Evolutionary conservation across 2,113 vertebrate genomes (phyloP), one percentile per base, ranked within the genome.

Genomic region (Daboia siamensis): DNA sequence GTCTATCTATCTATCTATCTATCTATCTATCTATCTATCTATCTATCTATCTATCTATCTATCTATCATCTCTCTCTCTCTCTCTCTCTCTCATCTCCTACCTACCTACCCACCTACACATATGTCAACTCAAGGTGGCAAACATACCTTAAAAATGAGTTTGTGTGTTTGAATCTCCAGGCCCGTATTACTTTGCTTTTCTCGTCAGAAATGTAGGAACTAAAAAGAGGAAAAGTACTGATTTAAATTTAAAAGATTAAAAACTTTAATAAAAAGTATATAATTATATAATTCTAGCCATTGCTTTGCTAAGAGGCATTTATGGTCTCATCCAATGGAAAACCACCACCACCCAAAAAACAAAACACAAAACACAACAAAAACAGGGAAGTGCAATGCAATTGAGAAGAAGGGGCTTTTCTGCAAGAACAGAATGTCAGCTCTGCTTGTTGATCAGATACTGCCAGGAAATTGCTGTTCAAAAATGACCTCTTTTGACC

Each of bases 401-500:
- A 92, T 39, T 39, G 94, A 93, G 86, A 88, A 90, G 0, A 86
- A 33, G 61, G 90, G 90, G 64, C 84, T 88, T 87, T 55, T 17
- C 29, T 48, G 44, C 2, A 51, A 86, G 12, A 94, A 39, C 26
- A 46, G 29, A 91, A 23, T 39, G 21, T 33, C 11, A 89, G 90
- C 89, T 95, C 94, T 51, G 59, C 93, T 93, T 61, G 86, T 90
- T n/a, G 10, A 20, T 39, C 84, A 93, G 93, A 57, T 86, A 26
- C 44, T 86, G 91, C 52, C 59, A 52, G 44, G 74, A 92, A 95
- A 93, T 0, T 88, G 91, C 1, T 91, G 92, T 96, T 69, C 46
- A 1, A 88, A 61, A 74, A 80, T 90, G 95, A 94, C 94, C 92
- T 90, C 0, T 94, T 94, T 92, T 80, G 93, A 93, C 94, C 91